A percentile compares a stretch with the other conserved stretches of the same genome.
Conservation (phyloP, 1,140 invertebrate species). For the Telenomus remus region DNA sequence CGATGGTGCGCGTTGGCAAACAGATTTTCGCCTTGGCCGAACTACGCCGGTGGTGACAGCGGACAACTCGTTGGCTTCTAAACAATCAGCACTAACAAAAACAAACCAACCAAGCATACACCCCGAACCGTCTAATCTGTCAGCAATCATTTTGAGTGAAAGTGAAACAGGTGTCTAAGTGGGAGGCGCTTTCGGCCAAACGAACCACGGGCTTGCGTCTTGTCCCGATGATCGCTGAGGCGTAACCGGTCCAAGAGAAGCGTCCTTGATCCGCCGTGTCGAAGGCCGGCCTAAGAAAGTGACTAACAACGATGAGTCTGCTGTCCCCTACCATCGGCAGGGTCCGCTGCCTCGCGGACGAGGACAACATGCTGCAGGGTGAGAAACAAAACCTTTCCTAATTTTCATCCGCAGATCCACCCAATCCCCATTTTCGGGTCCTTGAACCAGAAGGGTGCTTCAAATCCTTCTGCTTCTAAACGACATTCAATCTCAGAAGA, state of each 20-base stretch:
- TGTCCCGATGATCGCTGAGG: slow-evolving; percentile 35
- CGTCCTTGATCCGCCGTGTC: slow-evolving; percentile 47
- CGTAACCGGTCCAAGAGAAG: slow-evolving; percentile 45
- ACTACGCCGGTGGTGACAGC: slow-evolving; percentile 45
- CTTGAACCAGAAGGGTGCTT: no score
- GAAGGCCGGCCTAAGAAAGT: slow-evolving; percentile 46
- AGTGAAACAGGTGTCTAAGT: slow-evolving; percentile 45
- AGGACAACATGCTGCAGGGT: slow-evolving; percentile 75
- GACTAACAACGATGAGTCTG: slow-evolving; percentile 57
- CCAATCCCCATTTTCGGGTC: not conserved
- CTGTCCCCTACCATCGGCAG: slow-evolving; percentile 63
- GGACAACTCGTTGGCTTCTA: slow-evolving; percentile 32
- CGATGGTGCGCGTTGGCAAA: slow-evolving; percentile 31
- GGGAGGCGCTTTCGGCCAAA: slow-evolving; percentile 31
- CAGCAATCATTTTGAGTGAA: slow-evolving; percentile 20
- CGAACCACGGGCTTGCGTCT: slow-evolving; percentile 14
- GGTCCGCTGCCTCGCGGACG: slow-evolving; percentile 68
- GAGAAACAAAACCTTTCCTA: slow-evolving; percentile 54
- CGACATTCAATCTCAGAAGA: no score
- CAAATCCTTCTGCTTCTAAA: no score
- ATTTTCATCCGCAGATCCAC: slow-evolving; percentile 1
- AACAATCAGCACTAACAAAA: slow-evolving; percentile 1
- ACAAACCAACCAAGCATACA: not conserved
- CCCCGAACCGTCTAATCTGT: not conserved
- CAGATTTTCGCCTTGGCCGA: slow-evolving; percentile 23